Conservation (phyloP, 2,888 invertebrate genomes). For the Apoderus coryli region DNA sequence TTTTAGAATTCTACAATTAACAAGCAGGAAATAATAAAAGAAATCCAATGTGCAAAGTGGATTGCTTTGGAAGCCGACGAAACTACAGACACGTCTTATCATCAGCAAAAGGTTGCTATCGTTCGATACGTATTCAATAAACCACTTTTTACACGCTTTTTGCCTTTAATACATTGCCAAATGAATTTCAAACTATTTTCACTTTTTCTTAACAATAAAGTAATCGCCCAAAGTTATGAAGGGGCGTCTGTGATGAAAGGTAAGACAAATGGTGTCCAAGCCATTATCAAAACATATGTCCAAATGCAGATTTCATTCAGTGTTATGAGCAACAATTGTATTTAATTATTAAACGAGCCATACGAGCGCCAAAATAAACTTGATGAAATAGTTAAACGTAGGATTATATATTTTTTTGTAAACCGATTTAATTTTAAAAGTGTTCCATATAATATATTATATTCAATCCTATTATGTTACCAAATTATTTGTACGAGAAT, state of each 20-base stretch:
- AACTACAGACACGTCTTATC: constrained; percentile 13
- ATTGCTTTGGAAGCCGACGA: constrained; percentile 15
- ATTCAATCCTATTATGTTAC: too few relatives aligned
- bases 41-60: constrained; percentile 10
- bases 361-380: constrained; percentile 10
- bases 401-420: constrained; percentile 12
- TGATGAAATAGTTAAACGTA: constrained; percentile 13
- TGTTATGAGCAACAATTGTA: constrained; percentile 20
- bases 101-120: constrained; percentile 2
- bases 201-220: constrained; percentile 1
- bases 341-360: constrained; percentile 15
- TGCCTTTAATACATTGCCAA: constrained; percentile 11
- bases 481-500: constrained; percentile 7
- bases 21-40: constrained; percentile 4
- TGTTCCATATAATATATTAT: too few relatives aligned
- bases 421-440: constrained; percentile 19
- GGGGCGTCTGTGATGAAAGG: constrained; percentile 15
- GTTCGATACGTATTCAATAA: constrained; percentile 3
- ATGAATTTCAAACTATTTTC: constrained; percentile 11
- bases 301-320: constrained; percentile 17
- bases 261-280: constrained; percentile 18
- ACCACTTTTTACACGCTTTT: neutral
- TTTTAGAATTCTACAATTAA: constrained; percentile 3
- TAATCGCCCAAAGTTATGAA: constrained; percentile 21
- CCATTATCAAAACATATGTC: constrained; percentile 16